Evolutionary conservation across 2,888 invertebrate species (phyloP).

Genomic region (Pandemis corylana): DNA sequence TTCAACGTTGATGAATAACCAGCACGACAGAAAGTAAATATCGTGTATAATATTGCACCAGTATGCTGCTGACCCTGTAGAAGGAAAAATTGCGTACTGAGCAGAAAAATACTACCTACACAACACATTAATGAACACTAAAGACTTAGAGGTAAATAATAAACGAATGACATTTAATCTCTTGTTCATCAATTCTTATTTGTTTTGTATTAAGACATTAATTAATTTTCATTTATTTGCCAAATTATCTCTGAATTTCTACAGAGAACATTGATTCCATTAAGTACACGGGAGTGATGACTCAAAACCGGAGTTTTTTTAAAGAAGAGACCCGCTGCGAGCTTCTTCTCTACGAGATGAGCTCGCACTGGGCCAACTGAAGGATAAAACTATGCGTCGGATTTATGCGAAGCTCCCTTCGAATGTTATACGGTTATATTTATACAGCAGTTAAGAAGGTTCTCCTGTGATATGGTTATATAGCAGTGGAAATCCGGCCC

Average conservation of each 20-base stretch:
- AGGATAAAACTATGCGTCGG: constrained; percentile 40
- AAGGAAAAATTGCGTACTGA: too few species aligned
- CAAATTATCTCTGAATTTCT: too few species aligned
- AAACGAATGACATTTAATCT: too few species aligned
- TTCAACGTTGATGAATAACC: too few species aligned
- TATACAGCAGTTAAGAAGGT: constrained; percentile 41
- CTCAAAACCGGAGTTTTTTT: background rate
- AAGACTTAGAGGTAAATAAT: background rate
- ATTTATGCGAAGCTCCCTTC: constrained; percentile 40
- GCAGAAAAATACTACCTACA: too few species aligned
- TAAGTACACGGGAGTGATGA: background rate
- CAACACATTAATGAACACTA: background rate
- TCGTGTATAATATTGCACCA: too few species aligned
- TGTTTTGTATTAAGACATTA: too few species aligned
- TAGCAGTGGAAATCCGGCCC: constrained; percentile 37
- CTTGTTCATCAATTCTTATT: too few species aligned
- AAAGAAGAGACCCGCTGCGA: constrained; percentile 12
- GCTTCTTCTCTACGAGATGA: background rate
- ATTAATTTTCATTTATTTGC: too few species aligned
- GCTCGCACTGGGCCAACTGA: constrained; percentile 27
- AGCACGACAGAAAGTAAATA: too few species aligned
- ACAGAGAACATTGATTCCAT: too few species aligned
- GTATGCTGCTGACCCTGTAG: too few species aligned
- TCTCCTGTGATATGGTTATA: constrained; percentile 41
- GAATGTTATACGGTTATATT: constrained; percentile 38